These are phyloP conservation scores for Toxotes lorentzi DNA, from an alignment of 2,797 vertebrate genomes.

Conservation along the genomic window DNA sequence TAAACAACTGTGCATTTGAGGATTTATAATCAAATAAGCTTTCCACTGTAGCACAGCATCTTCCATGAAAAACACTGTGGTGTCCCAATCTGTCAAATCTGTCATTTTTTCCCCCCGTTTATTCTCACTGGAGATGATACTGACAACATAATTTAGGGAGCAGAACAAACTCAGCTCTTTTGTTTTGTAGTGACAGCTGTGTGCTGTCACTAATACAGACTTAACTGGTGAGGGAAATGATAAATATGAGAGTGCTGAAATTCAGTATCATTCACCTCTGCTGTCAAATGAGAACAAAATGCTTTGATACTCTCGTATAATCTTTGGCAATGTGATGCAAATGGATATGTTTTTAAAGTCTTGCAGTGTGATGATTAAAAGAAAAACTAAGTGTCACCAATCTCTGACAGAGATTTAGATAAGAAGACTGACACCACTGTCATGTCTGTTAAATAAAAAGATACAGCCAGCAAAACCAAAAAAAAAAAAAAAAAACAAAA, in stretches of 20 bases:
- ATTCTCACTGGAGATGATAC: constrained; percentile 65
- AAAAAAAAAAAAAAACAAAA: too few relatives aligned
- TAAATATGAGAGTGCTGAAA: constrained; percentile 42
- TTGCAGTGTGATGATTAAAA: constrained; percentile 30
- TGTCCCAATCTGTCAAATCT: constrained; percentile 58
- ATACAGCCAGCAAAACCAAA: too few relatives aligned
- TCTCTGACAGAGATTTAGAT: too few relatives aligned
- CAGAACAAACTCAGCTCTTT: constrained; percentile 64
- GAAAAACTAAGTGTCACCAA: constrained; percentile 10
- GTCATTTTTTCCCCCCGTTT: constrained; percentile 29
- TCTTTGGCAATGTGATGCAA: constrained; percentile 18
- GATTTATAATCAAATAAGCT: constrained; percentile 61
- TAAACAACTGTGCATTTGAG: constrained; percentile 38
- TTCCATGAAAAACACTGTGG: constrained; percentile 31
- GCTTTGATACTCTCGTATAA: constrained; percentile 20
- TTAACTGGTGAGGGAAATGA: constrained; percentile 44
- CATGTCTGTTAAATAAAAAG: not conserved
- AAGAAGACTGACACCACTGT: not conserved
- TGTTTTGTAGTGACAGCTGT: constrained; percentile 67
- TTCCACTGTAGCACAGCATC: constrained; percentile 26
- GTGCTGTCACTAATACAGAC: constrained; percentile 45
- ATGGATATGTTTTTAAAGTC: constrained; percentile 5
- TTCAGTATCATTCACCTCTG: constrained; percentile 44
- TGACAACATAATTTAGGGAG: constrained; percentile 70
- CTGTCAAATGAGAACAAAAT: constrained; percentile 34